Percentiles rank a stretch among this genome's conserved stretches.
phyloP scores from a whole-genome alignment of 2,113 vertebrate species.

The Heterotilapia buettikoferi region DNA sequence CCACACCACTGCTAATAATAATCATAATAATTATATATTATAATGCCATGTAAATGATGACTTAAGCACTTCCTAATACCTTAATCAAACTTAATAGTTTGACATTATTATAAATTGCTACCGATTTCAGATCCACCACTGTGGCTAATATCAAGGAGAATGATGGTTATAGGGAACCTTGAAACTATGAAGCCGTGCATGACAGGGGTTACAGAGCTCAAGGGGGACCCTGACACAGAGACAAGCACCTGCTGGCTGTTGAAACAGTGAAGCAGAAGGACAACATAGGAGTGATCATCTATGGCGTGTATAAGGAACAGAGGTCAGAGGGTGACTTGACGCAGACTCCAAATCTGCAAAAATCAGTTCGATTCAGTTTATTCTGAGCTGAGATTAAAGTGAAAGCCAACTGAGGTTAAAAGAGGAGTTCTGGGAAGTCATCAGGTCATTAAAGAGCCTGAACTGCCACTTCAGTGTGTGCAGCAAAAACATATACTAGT shows the following conservation, averaged over 20 bases:
- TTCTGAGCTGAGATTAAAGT: not conserved
- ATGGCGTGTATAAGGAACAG: not conserved
- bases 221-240: not conserved
- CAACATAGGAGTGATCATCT: not conserved
- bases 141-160: not conserved
- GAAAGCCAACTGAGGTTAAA: not conserved
- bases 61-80: not conserved
- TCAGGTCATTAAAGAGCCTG: not conserved
- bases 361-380: not conserved
- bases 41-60: not conserved
- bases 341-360: not conserved
- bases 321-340: not conserved
- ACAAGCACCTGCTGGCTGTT: not conserved
- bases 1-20: not conserved
- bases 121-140: not conserved
- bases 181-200: not conserved
- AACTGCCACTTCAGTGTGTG: not conserved
- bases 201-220: not conserved
- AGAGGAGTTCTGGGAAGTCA: not conserved
- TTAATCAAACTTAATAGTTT: not conserved
- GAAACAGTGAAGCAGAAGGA: not conserved
- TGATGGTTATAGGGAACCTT: not conserved
- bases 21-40: not conserved
- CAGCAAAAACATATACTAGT: not conserved
- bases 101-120: not conserved